Percentiles rank a stretch among this genome's conserved stretches.
These are phyloP conservation scores for Brachypterus glaber DNA, from an alignment of 2,888 invertebrate genomes.

Conservation along the genomic window DNA sequence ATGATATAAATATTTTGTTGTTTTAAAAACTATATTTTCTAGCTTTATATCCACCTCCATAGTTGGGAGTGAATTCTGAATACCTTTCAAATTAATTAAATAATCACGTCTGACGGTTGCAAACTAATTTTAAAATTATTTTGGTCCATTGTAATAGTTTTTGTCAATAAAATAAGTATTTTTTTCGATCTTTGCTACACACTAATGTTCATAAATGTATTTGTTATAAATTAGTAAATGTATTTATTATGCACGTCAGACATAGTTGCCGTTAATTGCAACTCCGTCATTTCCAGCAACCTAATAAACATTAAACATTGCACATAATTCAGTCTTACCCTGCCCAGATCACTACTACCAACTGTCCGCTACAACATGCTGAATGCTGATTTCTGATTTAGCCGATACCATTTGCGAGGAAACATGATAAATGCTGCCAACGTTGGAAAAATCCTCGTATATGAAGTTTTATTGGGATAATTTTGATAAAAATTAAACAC, in stretches of 20 bases:
- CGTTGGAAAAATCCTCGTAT: too few species aligned
- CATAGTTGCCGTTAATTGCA: slow-evolving; percentile 39
- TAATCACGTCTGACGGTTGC: too few species aligned
- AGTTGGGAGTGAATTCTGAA: too few species aligned
- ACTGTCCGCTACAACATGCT: slow-evolving; percentile 24
- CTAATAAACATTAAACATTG: slow-evolving; percentile 41
- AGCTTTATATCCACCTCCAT: too few species aligned
- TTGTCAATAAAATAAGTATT: slow-evolving; percentile 10
- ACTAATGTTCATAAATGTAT: slow-evolving; percentile 10
- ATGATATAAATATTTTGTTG: too few species aligned
- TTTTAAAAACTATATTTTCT: too few species aligned
- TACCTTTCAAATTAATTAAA: too few species aligned
- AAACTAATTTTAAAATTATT: too few species aligned
- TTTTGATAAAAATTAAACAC: too few species aligned
- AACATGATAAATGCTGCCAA: slow-evolving; percentile 27
- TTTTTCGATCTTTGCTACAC: slow-evolving; percentile 13
- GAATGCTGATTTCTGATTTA: slow-evolving; percentile 31
- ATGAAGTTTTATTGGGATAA: too few species aligned
- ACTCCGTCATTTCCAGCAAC: slow-evolving; percentile 39
- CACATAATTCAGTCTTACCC: slow-evolving; percentile 40
- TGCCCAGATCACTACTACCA: slow-evolving; percentile 29
- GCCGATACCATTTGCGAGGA: slow-evolving; percentile 20
- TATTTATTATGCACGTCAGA: slow-evolving; percentile 40
- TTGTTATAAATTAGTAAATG: slow-evolving; percentile 31
- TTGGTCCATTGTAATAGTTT: too few species aligned